Base-by-base conservation (phyloP, 2,113 vertebrate genomes). In the Hipposideros armiger region DNA sequence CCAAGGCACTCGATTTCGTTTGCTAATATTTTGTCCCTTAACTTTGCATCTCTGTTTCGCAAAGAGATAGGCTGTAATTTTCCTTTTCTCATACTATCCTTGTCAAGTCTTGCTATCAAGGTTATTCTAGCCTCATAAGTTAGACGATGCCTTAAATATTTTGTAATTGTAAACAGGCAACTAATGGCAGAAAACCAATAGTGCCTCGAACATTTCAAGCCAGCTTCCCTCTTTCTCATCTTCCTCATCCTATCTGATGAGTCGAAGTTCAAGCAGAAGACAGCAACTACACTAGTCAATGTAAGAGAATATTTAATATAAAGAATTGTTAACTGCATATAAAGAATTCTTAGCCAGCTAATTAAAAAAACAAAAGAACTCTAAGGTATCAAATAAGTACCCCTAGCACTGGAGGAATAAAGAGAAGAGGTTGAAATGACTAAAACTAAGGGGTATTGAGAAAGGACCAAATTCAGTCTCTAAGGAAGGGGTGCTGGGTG, bases 11-110 rank as follows among this genome's bases (percentile, higher is more conserved):
- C 11, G 45, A 58, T 78, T 84, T 73, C 17, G 7, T 67, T 80
- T 47, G 19, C 42, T 89, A 85, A 80, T 73, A 87, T 87, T 50
- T 93, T 50, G 81, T 7, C 67, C 74, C 67, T 70, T 90, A 16
- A 78, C 52, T 91, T 94, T 73, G 14, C 8, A 78, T 78, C 26
- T 73, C 3, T 82, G 50, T 86, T 86, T 95, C 56, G 77, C 50
- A 78, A 50, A 64, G 2, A 77, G 28, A 50, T 36, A 28, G 6
- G 13, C 32, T 77, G 1, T 42, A 22, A 67, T 81, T 47, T 87
- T 73, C 20, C 32, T 80, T 69, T 80, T 74, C 69, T 88, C 70
- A 30, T 1, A 56, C 22, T 30, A 42, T 83, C 47, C 26, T 72
- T 86, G 14, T 91, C 11, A 40, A 70, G 28, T 91, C 30, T 86